phyloP scores from a whole-genome alignment of 2,113 vertebrate species.

The Toxotes chatareus region DNA sequence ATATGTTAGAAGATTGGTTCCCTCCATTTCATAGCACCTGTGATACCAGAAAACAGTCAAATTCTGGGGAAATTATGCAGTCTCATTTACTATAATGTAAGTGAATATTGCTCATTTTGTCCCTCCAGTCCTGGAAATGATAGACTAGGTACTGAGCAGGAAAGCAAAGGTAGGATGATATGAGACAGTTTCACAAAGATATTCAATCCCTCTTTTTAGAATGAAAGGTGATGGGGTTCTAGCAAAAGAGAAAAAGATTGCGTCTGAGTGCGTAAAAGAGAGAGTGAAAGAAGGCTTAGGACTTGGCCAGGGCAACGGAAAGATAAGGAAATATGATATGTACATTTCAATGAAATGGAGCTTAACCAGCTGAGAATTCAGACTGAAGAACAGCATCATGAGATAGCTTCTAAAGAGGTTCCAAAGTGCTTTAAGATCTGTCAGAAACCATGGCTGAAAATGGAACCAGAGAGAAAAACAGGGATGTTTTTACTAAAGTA shows the following conservation, averaged over 20 bases:
- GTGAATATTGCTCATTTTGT: slow-evolving; percentile 37
- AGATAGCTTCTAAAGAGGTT: not conserved
- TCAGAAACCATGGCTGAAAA: not conserved
- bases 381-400: slow-evolving; percentile 5
- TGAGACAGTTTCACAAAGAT: slow-evolving; percentile 48
- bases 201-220: slow-evolving; percentile 37
- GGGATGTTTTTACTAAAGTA: no score
- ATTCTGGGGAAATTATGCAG: slow-evolving; percentile 32
- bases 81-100: slow-evolving; percentile 45
- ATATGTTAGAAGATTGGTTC: slow-evolving; percentile 18
- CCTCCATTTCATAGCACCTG: not conserved
- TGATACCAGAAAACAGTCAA: slow-evolving; percentile 3
- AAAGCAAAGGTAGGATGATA: slow-evolving; percentile 35
- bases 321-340: slow-evolving; percentile 48
- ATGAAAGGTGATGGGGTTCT: slow-evolving; percentile 35
- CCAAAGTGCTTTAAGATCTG: not conserved
- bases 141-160: slow-evolving; percentile 19
- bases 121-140: slow-evolving; percentile 32
- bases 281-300: slow-evolving; percentile 32
- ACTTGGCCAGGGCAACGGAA: slow-evolving; percentile 28
- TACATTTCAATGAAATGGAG: slow-evolving; percentile 46
- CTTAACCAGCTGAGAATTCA: slow-evolving; percentile 34
- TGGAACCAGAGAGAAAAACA: not conserved
- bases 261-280: slow-evolving; percentile 13
- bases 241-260: slow-evolving; percentile 36